These are phyloP conservation scores for Trichoplusia ni DNA, from an alignment of 1,140 invertebrate species.

Conservation along the genomic window DNA sequence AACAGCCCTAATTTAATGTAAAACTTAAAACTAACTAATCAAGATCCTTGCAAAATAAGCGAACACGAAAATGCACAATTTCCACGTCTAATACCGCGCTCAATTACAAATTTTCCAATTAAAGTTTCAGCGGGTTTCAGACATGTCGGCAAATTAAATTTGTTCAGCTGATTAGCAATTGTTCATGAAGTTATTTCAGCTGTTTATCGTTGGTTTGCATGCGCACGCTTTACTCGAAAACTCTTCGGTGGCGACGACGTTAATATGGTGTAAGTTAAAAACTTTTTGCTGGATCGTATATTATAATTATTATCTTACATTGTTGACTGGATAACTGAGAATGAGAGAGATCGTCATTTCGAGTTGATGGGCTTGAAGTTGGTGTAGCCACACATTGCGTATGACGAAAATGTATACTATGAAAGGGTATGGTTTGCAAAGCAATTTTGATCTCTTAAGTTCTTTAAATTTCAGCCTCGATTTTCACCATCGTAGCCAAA, in stretches of 20 bases:
- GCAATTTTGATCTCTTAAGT: no score
- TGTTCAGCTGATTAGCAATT: conserved; percentile 40
- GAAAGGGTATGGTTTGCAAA: no score
- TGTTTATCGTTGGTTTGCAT: conserved; percentile 44
- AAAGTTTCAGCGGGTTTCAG: conserved; percentile 29
- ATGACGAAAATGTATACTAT: no score
- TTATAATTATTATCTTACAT: background rate
- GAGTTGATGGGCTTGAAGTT: no score
- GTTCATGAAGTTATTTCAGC: conserved; percentile 35
- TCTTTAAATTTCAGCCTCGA: no score
- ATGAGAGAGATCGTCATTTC: no score
- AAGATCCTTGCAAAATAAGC: background rate
- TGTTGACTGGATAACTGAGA: background rate
- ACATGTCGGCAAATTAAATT: conserved; percentile 49
- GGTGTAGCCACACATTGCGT: no score
- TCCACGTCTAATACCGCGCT: background rate
- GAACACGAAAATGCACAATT: conserved; percentile 8
- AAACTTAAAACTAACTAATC: background rate
- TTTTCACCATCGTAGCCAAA: no score
- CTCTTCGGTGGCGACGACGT: conserved; percentile 13
- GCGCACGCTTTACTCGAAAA: conserved; percentile 37
- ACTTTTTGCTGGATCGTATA: background rate
- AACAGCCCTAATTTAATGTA: no score
- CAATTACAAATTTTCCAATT: conserved; percentile 30
- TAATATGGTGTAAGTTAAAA: conserved; percentile 23